phyloP scores from a whole-genome alignment of 2,888 invertebrate species.

The Sialis lutaria region DNA sequence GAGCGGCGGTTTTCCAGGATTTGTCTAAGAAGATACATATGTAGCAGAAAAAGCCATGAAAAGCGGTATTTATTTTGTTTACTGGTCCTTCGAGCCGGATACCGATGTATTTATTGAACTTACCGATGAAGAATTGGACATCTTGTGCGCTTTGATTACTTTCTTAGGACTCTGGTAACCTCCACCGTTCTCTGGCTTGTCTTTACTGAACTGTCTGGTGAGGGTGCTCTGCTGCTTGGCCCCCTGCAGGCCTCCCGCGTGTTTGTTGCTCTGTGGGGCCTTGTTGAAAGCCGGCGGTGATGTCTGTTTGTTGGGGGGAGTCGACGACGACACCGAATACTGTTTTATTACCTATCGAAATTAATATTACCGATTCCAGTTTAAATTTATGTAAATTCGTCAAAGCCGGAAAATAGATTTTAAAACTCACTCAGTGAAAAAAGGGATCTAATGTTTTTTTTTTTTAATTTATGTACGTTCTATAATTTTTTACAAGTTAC shows the following conservation, averaged over 20 bases:
- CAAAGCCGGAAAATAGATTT: no score
- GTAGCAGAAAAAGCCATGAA: not conserved
- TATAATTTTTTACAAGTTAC: no score
- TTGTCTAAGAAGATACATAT: not conserved
- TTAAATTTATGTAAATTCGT: no score
- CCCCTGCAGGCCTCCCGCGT: not conserved
- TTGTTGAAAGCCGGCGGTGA: not conserved
- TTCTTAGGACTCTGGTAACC: slow-evolving; percentile 7
- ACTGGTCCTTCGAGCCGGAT: no score
- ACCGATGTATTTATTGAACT: no score
- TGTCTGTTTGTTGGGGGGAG: not conserved
- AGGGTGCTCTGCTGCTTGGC: not conserved
- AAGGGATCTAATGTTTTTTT: no score
- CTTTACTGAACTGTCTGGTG: not conserved
- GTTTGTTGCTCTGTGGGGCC: not conserved
- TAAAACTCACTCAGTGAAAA: no score
- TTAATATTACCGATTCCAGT: no score
- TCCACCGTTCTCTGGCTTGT: slow-evolving; percentile 5
- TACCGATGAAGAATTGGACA: no score
- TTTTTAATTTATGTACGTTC: no score
- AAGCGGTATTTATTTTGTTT: not conserved
- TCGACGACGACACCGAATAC: not conserved
- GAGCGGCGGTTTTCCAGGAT: slow-evolving; percentile 11
- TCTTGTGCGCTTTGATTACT: not conserved
- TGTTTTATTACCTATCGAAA: not conserved